Conservation (phyloP, 2,797 vertebrate genomes). For the Phrynocephalus guinanensis region DNA sequence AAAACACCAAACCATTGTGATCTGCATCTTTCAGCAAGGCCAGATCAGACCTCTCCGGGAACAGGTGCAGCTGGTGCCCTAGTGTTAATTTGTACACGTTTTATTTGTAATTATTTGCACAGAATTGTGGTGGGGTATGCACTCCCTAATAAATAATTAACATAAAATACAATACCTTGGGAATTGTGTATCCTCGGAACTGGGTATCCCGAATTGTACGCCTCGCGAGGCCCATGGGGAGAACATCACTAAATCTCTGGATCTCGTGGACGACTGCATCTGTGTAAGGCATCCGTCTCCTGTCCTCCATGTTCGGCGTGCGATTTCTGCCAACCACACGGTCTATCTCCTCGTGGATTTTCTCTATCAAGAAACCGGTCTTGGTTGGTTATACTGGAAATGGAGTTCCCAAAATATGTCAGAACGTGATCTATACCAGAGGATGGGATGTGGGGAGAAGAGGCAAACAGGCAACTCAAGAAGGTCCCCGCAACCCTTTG, state of each 20-base stretch:
- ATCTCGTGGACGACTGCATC: conserved; percentile 36
- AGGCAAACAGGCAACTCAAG: too few species aligned
- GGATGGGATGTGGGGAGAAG: too few species aligned
- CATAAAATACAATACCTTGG: conserved; percentile 15
- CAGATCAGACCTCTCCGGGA: too few species aligned
- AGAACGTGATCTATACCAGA: background rate
- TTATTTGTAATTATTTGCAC: too few species aligned
- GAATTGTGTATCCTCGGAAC: conserved; percentile 17
- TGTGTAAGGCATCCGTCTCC: conserved; percentile 24
- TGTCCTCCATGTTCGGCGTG: conserved; percentile 7
- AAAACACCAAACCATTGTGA: background rate
- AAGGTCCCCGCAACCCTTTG: too few species aligned
- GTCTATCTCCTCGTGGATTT: conserved; percentile 33
- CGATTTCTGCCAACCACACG: background rate
- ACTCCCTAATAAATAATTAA: background rate
- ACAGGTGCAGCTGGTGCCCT: too few species aligned
- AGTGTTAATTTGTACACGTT: too few species aligned
- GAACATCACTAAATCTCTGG: background rate
- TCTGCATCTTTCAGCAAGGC: too few species aligned
- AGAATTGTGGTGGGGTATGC: background rate
- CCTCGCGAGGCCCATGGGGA: background rate
- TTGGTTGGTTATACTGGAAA: too few species aligned
- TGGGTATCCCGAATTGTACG: background rate
- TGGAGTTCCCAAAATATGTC: too few species aligned
- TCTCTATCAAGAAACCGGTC: background rate